Conservation (phyloP, 2,888 invertebrate genomes). For the Drosophila monieri region DNA sequence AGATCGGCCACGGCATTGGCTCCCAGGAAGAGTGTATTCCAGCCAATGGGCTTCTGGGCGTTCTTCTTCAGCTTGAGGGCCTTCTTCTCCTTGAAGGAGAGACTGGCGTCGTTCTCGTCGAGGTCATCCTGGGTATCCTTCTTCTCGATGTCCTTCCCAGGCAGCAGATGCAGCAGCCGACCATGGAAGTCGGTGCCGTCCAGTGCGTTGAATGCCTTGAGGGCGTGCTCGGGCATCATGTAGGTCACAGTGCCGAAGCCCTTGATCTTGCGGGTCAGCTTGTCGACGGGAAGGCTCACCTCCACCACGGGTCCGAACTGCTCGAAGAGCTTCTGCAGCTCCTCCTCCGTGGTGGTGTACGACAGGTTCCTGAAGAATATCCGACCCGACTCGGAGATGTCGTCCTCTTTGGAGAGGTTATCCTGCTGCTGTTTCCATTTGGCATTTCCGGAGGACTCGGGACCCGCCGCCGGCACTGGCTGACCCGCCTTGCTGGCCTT, state of each 20-base stretch:
- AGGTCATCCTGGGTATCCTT: slow-evolving; percentile 84
- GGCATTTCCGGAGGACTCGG: slow-evolving; percentile 60
- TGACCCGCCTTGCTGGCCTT: slow-evolving; percentile 63
- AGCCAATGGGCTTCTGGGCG: slow-evolving; percentile 93
- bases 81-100: slow-evolving; percentile 93
- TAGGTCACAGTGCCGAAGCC: slow-evolving; percentile 96
- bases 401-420: slow-evolving; percentile 89
- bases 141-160: slow-evolving; percentile 86
- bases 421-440: slow-evolving; percentile 88
- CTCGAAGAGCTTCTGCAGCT: slow-evolving; percentile 92
- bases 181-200: slow-evolving; percentile 97
- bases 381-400: slow-evolving; percentile 94
- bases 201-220: slow-evolving; percentile 92
- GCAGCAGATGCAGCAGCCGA: slow-evolving; percentile 95
- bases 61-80: slow-evolving; percentile 89
- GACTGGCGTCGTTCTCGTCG: slow-evolving; percentile 86
- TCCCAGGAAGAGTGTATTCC: slow-evolving; percentile 98
- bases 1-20: slow-evolving; percentile 96
- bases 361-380: slow-evolving; percentile 96
- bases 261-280: slow-evolving; percentile 91
- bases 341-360: slow-evolving; percentile 93
- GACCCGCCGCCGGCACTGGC: slow-evolving; percentile 1
- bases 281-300: slow-evolving; percentile 94
- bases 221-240: slow-evolving; percentile 97
- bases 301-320: slow-evolving; percentile 94